Evolutionary conservation across 2,888 invertebrate species (phyloP).

Genomic region (Hyppa rectilinea): DNA sequence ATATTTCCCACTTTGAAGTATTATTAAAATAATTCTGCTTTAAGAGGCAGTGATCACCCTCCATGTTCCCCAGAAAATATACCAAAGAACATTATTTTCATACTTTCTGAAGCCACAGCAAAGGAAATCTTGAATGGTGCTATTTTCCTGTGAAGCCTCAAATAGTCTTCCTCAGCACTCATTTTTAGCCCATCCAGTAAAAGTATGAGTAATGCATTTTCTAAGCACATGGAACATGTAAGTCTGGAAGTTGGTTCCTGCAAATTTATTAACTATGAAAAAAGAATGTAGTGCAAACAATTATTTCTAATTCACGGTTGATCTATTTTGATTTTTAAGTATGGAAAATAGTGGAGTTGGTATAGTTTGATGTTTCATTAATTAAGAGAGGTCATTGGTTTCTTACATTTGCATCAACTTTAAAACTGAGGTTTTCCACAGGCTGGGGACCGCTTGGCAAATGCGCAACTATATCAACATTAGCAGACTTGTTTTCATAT

Average conservation of each 20-base stretch:
- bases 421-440: slow-evolving; percentile 91
- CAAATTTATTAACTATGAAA: slow-evolving; percentile 15
- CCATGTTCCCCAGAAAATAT: no score
- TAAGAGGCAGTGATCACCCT: no score
- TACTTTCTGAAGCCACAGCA: slow-evolving; percentile 81
- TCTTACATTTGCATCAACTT: slow-evolving; percentile 71
- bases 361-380: background rate
- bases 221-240: slow-evolving; percentile 87
- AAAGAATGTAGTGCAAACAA: background rate
- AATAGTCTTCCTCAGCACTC: slow-evolving; percentile 87
- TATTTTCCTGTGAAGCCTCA: slow-evolving; percentile 93
- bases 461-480: slow-evolving; percentile 92
- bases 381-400: no score
- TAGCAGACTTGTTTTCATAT: slow-evolving; percentile 81
- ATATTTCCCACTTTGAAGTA: no score
- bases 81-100: background rate
- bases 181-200: slow-evolving; percentile 91
- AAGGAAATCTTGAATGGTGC: slow-evolving; percentile 95
- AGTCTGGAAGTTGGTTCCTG: slow-evolving; percentile 72
- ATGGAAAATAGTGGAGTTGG: background rate
- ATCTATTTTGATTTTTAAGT: background rate
- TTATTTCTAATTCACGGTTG: background rate
- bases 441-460: slow-evolving; percentile 91
- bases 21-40: no score
- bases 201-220: slow-evolving; percentile 89